Evolutionary conservation across 1,140 invertebrate species (phyloP).

Genomic region (Centruroides vittatus): DNA sequence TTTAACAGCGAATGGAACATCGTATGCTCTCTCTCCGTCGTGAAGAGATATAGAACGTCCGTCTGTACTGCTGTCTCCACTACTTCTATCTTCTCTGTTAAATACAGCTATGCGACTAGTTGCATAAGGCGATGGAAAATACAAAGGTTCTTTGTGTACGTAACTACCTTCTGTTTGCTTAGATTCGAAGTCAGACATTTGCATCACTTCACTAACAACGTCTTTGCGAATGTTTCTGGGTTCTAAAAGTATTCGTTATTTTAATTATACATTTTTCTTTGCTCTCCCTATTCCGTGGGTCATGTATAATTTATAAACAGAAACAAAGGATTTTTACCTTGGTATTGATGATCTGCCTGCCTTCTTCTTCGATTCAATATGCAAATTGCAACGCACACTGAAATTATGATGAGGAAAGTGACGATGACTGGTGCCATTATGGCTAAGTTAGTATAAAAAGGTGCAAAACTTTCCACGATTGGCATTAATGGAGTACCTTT

Average conservation of each 20-base stretch:
- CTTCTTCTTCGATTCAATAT: slow-evolving; percentile 5
- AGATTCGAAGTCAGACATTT: slow-evolving; percentile 12
- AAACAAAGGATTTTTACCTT: slow-evolving; percentile 1
- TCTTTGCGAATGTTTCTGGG: slow-evolving; percentile 4
- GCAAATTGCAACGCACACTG: slow-evolving; percentile 9
- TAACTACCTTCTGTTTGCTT: slow-evolving; percentile 7
- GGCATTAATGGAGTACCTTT: background rate
- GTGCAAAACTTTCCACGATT: background rate
- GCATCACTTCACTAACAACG: slow-evolving; percentile 7
- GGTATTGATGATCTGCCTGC: slow-evolving; percentile 6
- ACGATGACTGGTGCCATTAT: slow-evolving; percentile 11
- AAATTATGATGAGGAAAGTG: slow-evolving; percentile 7
- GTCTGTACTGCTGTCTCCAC: slow-evolving; percentile 10
- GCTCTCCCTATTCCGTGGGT: background rate
- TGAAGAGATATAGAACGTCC: slow-evolving; percentile 3
- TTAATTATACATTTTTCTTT: no score
- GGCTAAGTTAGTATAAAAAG: slow-evolving; percentile 9
- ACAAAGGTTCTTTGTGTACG: slow-evolving; percentile 1
- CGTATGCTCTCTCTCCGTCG: slow-evolving; percentile 9
- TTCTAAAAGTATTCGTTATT: background rate
- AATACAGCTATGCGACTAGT: slow-evolving; percentile 8
- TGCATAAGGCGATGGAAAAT: slow-evolving; percentile 11
- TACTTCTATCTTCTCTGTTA: slow-evolving; percentile 6
- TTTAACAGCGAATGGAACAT: slow-evolving; percentile 13
- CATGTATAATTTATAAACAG: background rate